Conservation (phyloP, 2,797 vertebrate species). For the Crocodylus rhombifer region DNA sequence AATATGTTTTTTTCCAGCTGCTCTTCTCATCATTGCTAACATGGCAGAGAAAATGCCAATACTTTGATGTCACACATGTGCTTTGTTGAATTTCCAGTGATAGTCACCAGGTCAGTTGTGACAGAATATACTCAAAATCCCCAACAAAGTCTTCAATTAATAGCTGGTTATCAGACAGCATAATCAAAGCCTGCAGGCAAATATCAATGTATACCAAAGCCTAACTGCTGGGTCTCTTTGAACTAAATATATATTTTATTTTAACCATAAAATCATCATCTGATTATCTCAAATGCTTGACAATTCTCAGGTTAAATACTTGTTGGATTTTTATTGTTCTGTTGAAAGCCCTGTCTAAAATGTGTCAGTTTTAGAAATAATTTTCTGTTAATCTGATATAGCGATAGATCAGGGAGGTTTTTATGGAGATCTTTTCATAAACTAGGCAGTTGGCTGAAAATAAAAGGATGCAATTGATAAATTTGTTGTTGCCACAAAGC, state of each 20-base stretch:
- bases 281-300: not conserved
- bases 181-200: slow-evolving; percentile 38
- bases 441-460: not conserved
- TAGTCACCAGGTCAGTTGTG: slow-evolving; percentile 82
- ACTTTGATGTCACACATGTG: slow-evolving; percentile 83
- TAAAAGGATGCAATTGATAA: not conserved
- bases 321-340: not conserved
- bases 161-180: slow-evolving; percentile 8
- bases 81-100: slow-evolving; percentile 79
- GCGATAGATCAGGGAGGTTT: not conserved
- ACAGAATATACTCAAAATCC: slow-evolving; percentile 62
- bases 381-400: not conserved
- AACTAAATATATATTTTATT: slow-evolving; percentile 36
- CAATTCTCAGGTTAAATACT: not conserved
- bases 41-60: slow-evolving; percentile 83
- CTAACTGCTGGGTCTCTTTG: not conserved
- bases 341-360: not conserved
- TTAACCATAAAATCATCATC: not conserved
- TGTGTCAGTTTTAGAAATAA: slow-evolving; percentile 1
- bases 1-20: slow-evolving; percentile 89
- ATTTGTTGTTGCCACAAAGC: not conserved
- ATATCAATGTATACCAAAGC: slow-evolving; percentile 24
- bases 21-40: slow-evolving; percentile 81
- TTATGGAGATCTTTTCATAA: not conserved
- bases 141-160: slow-evolving; percentile 63